A percentile compares a stretch with the other conserved stretches of the same genome.
These are phyloP conservation scores for Spinibarbus caldwelli DNA, from an alignment of 2,797 vertebrate genomes.

Conservation along the genomic window DNA sequence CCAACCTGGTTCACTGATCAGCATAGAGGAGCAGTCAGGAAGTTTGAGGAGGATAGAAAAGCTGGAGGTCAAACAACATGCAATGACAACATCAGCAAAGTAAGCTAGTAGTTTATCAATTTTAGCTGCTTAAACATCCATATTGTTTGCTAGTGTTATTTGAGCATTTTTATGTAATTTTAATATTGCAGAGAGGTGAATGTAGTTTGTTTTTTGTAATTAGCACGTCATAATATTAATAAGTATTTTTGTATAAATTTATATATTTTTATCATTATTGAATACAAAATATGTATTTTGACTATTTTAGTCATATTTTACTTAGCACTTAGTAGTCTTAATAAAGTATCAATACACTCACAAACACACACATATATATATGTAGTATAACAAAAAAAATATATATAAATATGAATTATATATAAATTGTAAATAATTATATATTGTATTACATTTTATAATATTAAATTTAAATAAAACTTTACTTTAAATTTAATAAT, in stretches of 20 bases:
- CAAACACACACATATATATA: no score
- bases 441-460: neutral
- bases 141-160: neutral
- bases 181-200: neutral
- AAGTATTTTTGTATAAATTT: no score
- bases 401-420: neutral
- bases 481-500: neutral
- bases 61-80: slow-evolving; percentile 35
- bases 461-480: neutral
- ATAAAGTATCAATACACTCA: no score
- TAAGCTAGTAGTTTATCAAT: slow-evolving; percentile 59
- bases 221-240: neutral
- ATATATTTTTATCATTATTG: neutral
- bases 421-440: no score
- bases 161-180: neutral
- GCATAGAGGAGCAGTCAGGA: slow-evolving; percentile 58
- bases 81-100: slow-evolving; percentile 26
- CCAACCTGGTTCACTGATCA: slow-evolving; percentile 54
- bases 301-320: neutral
- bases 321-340: neutral
- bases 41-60: slow-evolving; percentile 16
- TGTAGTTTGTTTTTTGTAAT: neutral
- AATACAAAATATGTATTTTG: neutral
- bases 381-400: no score
- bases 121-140: neutral